Conservation (phyloP, 2,888 invertebrate genomes). For the Thelaira solivaga region DNA sequence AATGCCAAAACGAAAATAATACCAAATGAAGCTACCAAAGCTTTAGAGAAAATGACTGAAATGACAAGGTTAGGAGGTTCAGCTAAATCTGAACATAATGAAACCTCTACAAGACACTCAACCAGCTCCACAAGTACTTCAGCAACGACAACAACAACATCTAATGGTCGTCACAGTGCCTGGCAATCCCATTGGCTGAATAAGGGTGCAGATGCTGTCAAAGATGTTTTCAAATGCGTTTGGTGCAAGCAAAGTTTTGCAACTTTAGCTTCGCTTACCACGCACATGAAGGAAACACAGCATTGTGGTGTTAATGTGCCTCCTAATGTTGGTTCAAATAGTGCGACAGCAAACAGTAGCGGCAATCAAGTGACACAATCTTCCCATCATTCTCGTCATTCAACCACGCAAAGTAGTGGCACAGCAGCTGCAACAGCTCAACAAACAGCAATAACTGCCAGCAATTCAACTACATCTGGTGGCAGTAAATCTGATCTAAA, state of each 20-base stretch:
- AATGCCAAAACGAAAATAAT: constrained; percentile 83
- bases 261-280: constrained; percentile 93
- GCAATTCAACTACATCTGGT: constrained; percentile 78
- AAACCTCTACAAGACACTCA: constrained; percentile 21
- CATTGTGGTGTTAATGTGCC: constrained; percentile 94
- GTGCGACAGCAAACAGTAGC: constrained; percentile 64
- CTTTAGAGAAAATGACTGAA: constrained; percentile 94
- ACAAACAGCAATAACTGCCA: constrained; percentile 34
- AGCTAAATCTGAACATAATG: constrained; percentile 42
- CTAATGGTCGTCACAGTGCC: constrained; percentile 86
- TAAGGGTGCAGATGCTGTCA: constrained; percentile 95
- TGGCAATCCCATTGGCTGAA: constrained; percentile 99
- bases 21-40: constrained; percentile 90
- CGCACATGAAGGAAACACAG: constrained; percentile 99
- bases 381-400: constrained; percentile 60
- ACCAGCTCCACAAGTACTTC: constrained; percentile 72
- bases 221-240: constrained; percentile 97
- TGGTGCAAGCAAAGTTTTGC: constrained; percentile 99
- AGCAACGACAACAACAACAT: constrained; percentile 68
- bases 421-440: constrained; percentile 22
- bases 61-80: constrained; percentile 85
- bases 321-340: constrained; percentile 73
- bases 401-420: constrained; percentile 48
- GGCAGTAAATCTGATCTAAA: constrained; percentile 88
- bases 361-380: constrained; percentile 54